Evolutionary conservation across 1,140 invertebrate genomes (phyloP), one percentile per base, ranked within the genome.

Genomic region (Trissolcus basalis): DNA sequence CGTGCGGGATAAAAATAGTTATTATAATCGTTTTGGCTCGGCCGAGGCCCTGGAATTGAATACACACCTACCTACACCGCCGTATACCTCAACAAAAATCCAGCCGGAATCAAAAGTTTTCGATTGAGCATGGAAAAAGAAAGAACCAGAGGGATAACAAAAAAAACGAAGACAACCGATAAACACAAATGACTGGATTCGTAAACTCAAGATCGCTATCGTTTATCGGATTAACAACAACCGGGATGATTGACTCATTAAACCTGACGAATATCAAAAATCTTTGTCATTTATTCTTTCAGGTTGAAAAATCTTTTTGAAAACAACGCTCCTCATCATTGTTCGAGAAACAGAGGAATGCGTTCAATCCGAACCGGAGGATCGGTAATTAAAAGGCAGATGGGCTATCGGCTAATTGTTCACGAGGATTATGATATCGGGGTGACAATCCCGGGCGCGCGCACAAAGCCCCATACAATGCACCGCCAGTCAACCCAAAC

Each of bases 1-100:
- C 80, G 78, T 80, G 82, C 82, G 81, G 83, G 87, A 88, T 88
- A 88, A 88, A n/a, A 88, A 87, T 88, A 87, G 86, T 88, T 88
- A 87, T 88, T 88, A 88, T 87, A 87, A 88, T 87, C 86, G 86
- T 86, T 87, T 86, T 84, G 82, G 81, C 74, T 60, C 69, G 78
- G 49, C 19, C 78, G 61, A 61, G 73, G 61, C 49, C 55, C 61
- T 35, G 55, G 63, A 68, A 76, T 79, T 76, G 77, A 75, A 79
- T 76, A 76, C 69, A 71, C 65, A 69, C 68, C 72, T 79, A 63
- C 73, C 77, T 79, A 72, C 51, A 56, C 35, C 44, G 4, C 41
- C 44, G 27, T 11, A 51, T 51, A 63, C 55, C 75, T 69, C 53
- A 48, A 51, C 68, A 71, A 50, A 65, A 70, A 69, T 60, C 63